Evolutionary conservation across 2,888 invertebrate genomes (phyloP), one percentile per base, ranked within the genome.

Genomic region (Xanthorhoe spadicearia): DNA sequence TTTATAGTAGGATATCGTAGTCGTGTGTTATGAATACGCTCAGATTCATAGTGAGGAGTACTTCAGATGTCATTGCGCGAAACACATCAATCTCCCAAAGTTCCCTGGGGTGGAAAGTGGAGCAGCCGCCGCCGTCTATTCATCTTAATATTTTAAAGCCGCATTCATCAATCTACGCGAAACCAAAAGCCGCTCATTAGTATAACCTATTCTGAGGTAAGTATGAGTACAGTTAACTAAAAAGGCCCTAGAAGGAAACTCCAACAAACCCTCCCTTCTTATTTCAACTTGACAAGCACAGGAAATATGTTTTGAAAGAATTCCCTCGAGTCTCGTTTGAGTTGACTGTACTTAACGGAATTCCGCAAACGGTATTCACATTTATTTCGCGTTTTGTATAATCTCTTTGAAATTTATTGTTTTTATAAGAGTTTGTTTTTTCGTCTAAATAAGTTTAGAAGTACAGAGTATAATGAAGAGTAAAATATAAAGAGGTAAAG

Each of bases 11-110:
- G 38, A 43, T 43, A 13, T 13, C 13, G 3, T 13, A 13, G 38
- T 13, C 38, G 13, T 43, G 13, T 4, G 38, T 0, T 43, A 43
- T 48, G 48, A 48, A 17, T 7, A 48, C 15, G 6, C 17, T 48
- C 17, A 7, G 15, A 6, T 8, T 17, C 48, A 48, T 43, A 15
- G 74, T 69, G 71, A 70, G 68, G 75, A 74, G 73, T 74, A 69
- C 69, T 73, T 67, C 71, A 72, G 75, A 74, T 80, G 82, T 82
- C 83, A 77, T 74, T 80, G 71, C 76, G 74, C 75, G 74, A 81
- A 84, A 83, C 83, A 83, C 86, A 87, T 88, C 87, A 87, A 87
- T 87, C 86, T 84, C 75, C 15, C 72, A 72, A 79, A 81, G 79
- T 79, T 78, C 61, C 65, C 70, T 66, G 68, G 70, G 68, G 62